Evolutionary conservation across 2,113 vertebrate species (phyloP).

Genomic region (Leiothrix lutea): DNA sequence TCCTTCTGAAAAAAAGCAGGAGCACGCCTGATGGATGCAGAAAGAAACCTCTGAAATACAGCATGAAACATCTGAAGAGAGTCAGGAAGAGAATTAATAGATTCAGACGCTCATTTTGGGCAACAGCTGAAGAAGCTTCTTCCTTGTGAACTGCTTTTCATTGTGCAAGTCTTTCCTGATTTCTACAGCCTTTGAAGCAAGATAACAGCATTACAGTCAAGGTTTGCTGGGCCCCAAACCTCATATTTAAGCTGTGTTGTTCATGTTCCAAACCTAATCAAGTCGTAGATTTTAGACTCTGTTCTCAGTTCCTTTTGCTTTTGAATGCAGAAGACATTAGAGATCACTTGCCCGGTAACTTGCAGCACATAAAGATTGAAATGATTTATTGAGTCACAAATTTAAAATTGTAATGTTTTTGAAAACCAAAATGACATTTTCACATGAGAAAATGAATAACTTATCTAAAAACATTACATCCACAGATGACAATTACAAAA

Average conservation of each 20-base stretch:
- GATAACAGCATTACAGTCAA: not conserved
- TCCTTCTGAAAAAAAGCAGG: not conserved
- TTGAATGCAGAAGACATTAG: not conserved
- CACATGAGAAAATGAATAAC: not conserved
- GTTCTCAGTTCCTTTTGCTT: not conserved
- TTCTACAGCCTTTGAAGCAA: not conserved
- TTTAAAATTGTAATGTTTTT: not conserved
- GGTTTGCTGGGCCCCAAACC: not conserved
- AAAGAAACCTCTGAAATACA: not conserved
- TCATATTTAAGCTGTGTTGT: not conserved
- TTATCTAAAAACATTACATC: not conserved
- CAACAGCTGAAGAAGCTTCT: not conserved
- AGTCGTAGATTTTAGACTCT: not conserved
- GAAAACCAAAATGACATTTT: not conserved
- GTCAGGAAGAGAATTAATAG: not conserved
- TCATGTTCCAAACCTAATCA: not conserved
- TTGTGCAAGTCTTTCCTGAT: not conserved
- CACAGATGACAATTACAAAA: not conserved
- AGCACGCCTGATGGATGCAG: accelerated
- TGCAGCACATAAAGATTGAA: not conserved
- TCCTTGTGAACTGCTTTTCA: not conserved
- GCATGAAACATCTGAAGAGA: not conserved
- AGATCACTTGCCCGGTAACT: not conserved
- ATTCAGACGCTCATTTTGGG: not conserved
- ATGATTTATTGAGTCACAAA: not conserved